phyloP scores from a whole-genome alignment of 1,140 invertebrate genomes.

The Camponotus pennsylvanicus region DNA sequence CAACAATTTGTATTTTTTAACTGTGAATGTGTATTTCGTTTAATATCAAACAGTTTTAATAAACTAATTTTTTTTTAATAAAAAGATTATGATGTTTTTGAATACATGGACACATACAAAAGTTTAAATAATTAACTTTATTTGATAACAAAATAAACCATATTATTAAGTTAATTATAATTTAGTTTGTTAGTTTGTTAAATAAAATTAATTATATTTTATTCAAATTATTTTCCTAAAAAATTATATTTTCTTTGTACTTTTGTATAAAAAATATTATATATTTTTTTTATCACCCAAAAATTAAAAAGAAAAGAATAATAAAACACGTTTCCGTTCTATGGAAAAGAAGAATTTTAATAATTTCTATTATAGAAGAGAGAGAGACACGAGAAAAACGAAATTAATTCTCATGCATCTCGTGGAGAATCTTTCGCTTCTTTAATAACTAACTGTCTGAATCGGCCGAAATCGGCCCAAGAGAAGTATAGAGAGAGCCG shows the following conservation, averaged over 20 bases:
- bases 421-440: not conserved
- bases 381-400: not conserved
- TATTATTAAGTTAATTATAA: too few species aligned
- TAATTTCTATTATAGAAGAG: conserved; percentile 3
- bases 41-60: not conserved
- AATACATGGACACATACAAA: too few species aligned
- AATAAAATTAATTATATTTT: too few species aligned
- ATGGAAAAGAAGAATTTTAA: not conserved
- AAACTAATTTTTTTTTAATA: not conserved
- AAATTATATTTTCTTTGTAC: too few species aligned
- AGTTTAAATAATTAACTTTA: too few species aligned
- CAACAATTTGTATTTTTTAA: conserved; percentile 42
- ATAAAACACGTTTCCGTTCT: not conserved
- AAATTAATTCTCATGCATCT: not conserved
- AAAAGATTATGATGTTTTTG: not conserved
- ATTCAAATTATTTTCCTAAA: too few species aligned
- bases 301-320: not conserved
- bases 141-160: too few species aligned
- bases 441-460: conserved; percentile 20
- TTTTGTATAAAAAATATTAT: too few species aligned
- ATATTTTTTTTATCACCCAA: not conserved
- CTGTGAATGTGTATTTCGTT: not conserved
- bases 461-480: not conserved
- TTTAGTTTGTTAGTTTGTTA: too few species aligned
- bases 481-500: conserved; percentile 18